Base-by-base conservation (phyloP, 2,888 invertebrate species). In the Salpingus planirostris region DNA sequence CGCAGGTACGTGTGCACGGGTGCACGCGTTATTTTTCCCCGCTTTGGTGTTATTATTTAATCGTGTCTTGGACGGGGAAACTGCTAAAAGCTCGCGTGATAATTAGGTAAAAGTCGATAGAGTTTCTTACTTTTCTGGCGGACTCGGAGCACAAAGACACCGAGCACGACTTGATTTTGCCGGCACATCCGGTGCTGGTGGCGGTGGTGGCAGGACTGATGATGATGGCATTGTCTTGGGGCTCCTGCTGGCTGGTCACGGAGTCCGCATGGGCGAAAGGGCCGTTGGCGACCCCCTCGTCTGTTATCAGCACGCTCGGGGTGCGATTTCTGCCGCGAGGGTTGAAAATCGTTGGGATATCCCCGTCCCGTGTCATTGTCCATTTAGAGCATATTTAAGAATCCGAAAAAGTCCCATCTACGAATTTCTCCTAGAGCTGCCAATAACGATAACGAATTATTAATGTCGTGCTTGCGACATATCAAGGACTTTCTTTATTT, bases 301-400 rank as follows among this genome's bases (percentile, higher is more conserved):
- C 62, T 7, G 62, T 64, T 3, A 64, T 56, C 22, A 63, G 47
- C 15, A 63, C 63, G 38, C 60, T 64, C 2, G 64, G 64, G 3
- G 64, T 44, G 13, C 64, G 50, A 40, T 48, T 59, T 30, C 64
- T 46, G 25, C 57, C 45, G 27, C 53, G 46, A 12, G 84, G 85
- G 65, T 85, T 83, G 65, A 85, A 85, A 57, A 85, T 85, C 46
- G 84, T 83, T 46, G 83, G 79, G 66, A 85, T 75, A 62, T 84
- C 83, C 52, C 78, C 79, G 71, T 80, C 80, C 47, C 78, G 70
- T 46, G 75, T 78, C 80, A 79, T 79, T 40, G 30, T 18, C 25
- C 30, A 27, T 27, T 22, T 28, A 33, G 32, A 24, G n/a, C n/a
- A n/a, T n/a, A n/a, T n/a, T n/a, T n/a, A n/a, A n/a, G n/a, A n/a